Evolutionary conservation across 2,888 invertebrate genomes (phyloP).

Genomic region (Meta bourneti): DNA sequence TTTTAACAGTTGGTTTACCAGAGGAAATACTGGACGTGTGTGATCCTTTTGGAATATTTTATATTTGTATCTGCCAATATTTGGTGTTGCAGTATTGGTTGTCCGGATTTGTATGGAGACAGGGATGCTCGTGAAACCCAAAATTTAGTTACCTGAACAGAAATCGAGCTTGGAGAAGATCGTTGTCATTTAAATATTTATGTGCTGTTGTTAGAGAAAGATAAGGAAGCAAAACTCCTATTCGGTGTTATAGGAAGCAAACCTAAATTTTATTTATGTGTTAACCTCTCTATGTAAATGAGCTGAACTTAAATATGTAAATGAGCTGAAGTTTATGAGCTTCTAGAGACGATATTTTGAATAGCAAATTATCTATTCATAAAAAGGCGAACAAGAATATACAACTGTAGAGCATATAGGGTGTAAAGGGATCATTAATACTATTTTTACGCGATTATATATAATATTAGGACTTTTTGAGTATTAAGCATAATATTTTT

Average conservation of each 20-base stretch:
- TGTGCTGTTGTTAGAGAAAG: background rate
- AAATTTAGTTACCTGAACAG: no score
- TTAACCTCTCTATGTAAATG: background rate
- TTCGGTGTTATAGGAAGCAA: background rate
- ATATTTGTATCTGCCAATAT: no score
- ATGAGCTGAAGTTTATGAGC: background rate
- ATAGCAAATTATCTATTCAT: background rate
- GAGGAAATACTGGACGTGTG: no score
- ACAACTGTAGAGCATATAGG: background rate
- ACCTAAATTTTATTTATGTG: background rate
- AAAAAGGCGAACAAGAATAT: background rate
- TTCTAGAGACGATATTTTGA: conserved; percentile 16
- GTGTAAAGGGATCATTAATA: background rate
- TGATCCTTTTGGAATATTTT: no score
- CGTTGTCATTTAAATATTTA: background rate
- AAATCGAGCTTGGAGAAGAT: no score
- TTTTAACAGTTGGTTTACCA: background rate
- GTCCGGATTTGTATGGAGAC: no score
- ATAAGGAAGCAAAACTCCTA: background rate
- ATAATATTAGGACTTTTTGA: background rate
- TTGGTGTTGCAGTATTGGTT: no score
- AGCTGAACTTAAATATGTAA: background rate
- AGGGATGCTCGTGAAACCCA: no score
- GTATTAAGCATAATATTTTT: background rate
- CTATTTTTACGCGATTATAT: background rate